Evolutionary conservation across 2,797 vertebrate genomes (phyloP).

Genomic region (Steatocranus sp.): DNA sequence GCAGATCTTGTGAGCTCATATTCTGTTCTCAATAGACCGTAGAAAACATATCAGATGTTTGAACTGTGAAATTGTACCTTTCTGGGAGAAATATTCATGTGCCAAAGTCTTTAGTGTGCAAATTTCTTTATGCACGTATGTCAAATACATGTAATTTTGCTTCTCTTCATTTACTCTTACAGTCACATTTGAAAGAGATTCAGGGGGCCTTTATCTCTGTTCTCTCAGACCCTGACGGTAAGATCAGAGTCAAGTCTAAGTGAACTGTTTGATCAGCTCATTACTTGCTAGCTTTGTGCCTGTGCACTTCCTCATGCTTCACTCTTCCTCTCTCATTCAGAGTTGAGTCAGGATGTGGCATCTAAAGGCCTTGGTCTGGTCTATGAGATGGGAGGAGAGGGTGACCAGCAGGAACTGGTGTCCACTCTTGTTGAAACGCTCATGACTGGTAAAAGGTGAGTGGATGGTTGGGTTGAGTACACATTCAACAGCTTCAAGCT

Average conservation of each 20-base stretch:
- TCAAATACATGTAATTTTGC: neutral
- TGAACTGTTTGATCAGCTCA: neutral
- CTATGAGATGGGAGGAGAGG: slow-evolving; percentile 92
- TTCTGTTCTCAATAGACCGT: neutral
- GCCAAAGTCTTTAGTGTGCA: neutral
- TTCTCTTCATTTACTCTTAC: slow-evolving; percentile 38
- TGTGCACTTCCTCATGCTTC: neutral
- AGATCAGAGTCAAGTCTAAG: slow-evolving; percentile 39
- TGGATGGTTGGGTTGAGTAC: neutral
- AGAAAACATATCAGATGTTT: neutral
- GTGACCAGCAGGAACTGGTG: slow-evolving; percentile 93
- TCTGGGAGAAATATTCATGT: neutral
- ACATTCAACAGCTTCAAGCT: neutral
- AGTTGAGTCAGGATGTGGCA: slow-evolving; percentile 95
- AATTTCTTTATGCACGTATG: neutral
- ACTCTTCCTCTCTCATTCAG: slow-evolving; percentile 62
- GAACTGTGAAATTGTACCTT: neutral
- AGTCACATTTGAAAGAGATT: slow-evolving; percentile 95
- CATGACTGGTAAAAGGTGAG: slow-evolving; percentile 97
- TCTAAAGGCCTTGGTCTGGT: slow-evolving; percentile 97
- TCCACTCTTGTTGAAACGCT: slow-evolving; percentile 94
- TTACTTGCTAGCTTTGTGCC: neutral
- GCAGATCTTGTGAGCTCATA: neutral
- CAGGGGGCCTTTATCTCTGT: slow-evolving; percentile 93
- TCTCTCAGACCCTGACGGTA: slow-evolving; percentile 95